Base-by-base conservation (phyloP, 2,888 invertebrate genomes). In the Folsomia manolachei region DNA sequence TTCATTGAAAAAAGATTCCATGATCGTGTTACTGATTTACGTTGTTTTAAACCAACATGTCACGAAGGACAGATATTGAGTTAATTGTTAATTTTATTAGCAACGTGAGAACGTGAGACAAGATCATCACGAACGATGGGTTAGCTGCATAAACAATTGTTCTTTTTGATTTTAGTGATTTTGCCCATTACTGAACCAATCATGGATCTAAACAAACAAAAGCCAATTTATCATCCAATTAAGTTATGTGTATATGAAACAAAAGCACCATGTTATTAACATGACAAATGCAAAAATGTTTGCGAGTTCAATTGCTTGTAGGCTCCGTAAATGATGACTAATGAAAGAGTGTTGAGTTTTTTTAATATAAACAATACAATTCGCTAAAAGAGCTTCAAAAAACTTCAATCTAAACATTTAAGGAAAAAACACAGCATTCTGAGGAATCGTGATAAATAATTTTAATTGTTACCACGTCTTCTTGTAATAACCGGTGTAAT, bases 391-490 rank as follows among this genome's bases (percentile, higher is more conserved):
- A n/a, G n/a, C n/a, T n/a, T n/a, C 56, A 7, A 56, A 56, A 56
- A 21, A 56, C 11, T 39, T 14, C 14, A 39, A 14, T 39, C 14
- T 14, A 39, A 4, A 39, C 14, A 9, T 39, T 39, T 4, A 56
- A 19, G 19, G 56, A 4, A 56, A 56, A 56, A 56, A 56, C n/a
- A 19, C 56, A 19, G 7, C 11, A 56, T 56, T 56, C 18, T 27
- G 63, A 27, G 27, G 25, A 63, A 63, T 26, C 27, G 25, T 25
- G 63, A 27, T 63, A 27, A 63, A 27, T 63, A 63, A 63, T 63
- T 63, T 63, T 63, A 63, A 63, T 63, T 63, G 63, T n/a, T 4
- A 27, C 18, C 27, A 27, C 25, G 27, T 63, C 63, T 27, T 63
- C 27, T 18, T 27, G 25, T 26, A 63, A 63, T n/a, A 27, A 27